Evolutionary conservation across 2,113 vertebrate species (phyloP), one percentile per base, ranked within the genome.

Genomic region (Brachirus orientalis): DNA sequence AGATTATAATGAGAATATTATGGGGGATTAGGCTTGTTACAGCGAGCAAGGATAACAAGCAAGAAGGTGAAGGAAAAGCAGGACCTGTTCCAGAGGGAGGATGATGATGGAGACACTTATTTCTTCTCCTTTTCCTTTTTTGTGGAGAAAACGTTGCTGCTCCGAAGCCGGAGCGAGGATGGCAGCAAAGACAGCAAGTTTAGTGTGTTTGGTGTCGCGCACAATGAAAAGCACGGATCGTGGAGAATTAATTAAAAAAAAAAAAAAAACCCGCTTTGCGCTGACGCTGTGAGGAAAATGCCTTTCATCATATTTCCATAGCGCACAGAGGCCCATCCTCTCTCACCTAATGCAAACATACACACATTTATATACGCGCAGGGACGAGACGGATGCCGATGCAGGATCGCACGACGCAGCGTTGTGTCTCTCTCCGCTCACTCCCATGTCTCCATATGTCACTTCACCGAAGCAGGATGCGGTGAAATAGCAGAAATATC

Each of bases 251-350:
- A 28, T 4, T 28, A 28, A 28, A 28, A 28, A 28, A 28, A 28
- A 28, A 28, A 28, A 28, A 28, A 28, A 6, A 6, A 28, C 3
- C 28, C 28, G 28, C 28, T 28, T n/a, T n/a, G n/a, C n/a, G 28
- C 28, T 28, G 28, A 28, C 22, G 5, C 22, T 28, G 22, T 28
- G 22, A 28, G 28, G 28, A 28, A 28, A 28, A 28, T 28, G 28
- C 6, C 28, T 28, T 2, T 28, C 28, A 28, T 28, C 28, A 28
- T 28, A 28, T 28, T 28, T 28, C 28, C 28, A 28, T 6, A 28
- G 28, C 28, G 28, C 28, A 28, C 60, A 44, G 55, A 84, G 91
- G 92, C 91, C 92, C 70, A 75, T 82, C 86, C 82, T 90, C 77
- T 89, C 82, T 82, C 84, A 76, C 75, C 83, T 82, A 82, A 63